Base-by-base conservation (phyloP, 2,888 invertebrate species). In the Ectemnius continuus region DNA sequence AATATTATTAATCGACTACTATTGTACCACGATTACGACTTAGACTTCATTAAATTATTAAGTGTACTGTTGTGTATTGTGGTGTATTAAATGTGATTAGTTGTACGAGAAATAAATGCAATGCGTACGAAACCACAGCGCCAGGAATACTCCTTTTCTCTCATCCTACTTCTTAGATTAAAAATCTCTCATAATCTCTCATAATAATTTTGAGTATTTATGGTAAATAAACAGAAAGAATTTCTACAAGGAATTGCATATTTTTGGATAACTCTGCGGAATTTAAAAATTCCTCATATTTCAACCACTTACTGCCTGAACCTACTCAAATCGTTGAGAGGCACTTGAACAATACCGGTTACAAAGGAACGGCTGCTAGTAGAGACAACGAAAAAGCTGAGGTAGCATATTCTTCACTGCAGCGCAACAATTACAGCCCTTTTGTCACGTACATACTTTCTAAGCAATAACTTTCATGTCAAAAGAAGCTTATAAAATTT, bases 1-100 rank as follows among this genome's bases (percentile, higher is more conserved):
- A 36, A 65, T 69, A 80, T 80, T 78, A 85, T 82, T 87, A 86
- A 86, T 79, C 83, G 79, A 87, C 84, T 86, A 87, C 85, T 86
- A 85, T 83, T 87, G 83, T 88, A 89, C 82, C 85, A 83, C 85
- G 81, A 87, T 82, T 86, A 89, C 85, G 84, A 85, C 85, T 84
- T 82, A 86, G 85, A 86, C 84, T 86, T 86, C 86, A 87, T 88
- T 88, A 88, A 89, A 90, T 89, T 90, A 90, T 89, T 90, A 87
- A 88, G 87, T 90, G 88, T 90, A 89, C 86, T 86, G 85, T 89
- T 88, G 88, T 90, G 88, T 90, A 90, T 88, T 89, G 88, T 89
- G 88, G 86, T 89, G 89, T 90, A 90, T 89, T 91, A 89, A 90
- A 91, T 90, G 90, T 91, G 88, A 90, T 89, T 90, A 83, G 84